phyloP scores from a whole-genome alignment of 2,113 vertebrate species.

The Trichomycterus rosablanca region DNA sequence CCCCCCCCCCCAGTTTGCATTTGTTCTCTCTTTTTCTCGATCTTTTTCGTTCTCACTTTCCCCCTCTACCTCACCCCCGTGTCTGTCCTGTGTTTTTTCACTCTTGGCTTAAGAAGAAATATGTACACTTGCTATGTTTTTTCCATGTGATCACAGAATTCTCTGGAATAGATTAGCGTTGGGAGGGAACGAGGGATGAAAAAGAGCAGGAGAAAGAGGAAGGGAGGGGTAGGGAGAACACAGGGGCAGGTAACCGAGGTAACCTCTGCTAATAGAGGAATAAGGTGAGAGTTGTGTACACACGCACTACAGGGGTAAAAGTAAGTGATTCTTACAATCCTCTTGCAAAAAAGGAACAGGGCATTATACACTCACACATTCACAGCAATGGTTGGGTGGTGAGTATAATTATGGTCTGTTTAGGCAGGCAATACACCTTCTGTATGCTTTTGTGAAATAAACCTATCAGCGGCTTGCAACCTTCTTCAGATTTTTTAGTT shows the following conservation, averaged over 20 bases:
- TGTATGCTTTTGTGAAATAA: no score
- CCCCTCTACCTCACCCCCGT: neutral
- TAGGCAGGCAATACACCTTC: no score
- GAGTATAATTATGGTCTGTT: no score
- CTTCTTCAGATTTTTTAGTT: no score
- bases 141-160: slow-evolving; percentile 73
- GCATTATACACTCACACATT: slow-evolving; percentile 12
- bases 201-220: slow-evolving; percentile 39
- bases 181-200: slow-evolving; percentile 48
- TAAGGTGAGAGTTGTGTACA: slow-evolving; percentile 3
- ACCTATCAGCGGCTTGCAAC: no score
- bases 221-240: slow-evolving; percentile 29
- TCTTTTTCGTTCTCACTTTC: slow-evolving; percentile 21
- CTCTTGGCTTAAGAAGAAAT: slow-evolving; percentile 68
- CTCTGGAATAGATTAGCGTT: slow-evolving; percentile 75
- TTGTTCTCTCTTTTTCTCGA: slow-evolving; percentile 21
- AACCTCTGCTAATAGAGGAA: slow-evolving; percentile 42
- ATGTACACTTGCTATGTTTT: slow-evolving; percentile 77
- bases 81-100: slow-evolving; percentile 53
- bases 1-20: no score
- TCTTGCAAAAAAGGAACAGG: no score
- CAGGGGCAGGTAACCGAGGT: slow-evolving; percentile 59
- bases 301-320: no score
- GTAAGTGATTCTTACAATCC: no score
- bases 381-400: no score